Evolutionary conservation across 92 coral and sea anemone genomes (phyloP).

Genomic region (Hydrozoanthus gracilis): DNA sequence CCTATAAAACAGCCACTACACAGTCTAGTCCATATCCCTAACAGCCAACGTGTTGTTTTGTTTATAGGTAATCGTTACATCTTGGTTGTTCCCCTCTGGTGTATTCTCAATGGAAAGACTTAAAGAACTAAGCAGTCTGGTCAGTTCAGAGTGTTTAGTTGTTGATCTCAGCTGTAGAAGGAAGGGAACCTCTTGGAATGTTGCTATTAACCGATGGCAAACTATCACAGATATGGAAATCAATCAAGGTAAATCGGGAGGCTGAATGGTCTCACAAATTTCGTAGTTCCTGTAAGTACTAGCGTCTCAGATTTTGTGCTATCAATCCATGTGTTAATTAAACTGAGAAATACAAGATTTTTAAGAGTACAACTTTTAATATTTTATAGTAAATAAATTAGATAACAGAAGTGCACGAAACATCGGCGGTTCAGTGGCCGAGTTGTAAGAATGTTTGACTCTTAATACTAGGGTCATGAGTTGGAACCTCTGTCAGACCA

Average conservation of each 20-base stretch:
- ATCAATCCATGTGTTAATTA: no score
- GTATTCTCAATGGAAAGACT: constrained; percentile 57
- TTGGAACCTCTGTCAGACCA: no score
- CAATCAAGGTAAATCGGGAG: constrained; percentile 1
- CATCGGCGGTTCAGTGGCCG: no score
- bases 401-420: no score
- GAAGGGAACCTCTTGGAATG: constrained; percentile 51
- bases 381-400: no score
- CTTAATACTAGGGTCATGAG: no score
- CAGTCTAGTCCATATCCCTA: no score
- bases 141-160: constrained; percentile 51
- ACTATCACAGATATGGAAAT: constrained; percentile 59
- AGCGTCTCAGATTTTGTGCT: neutral
- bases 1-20: no score
- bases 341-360: neutral
- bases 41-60: neutral
- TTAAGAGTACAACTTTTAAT: neutral
- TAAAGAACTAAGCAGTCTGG: constrained; percentile 35
- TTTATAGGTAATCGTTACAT: constrained; percentile 58
- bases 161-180: constrained; percentile 58
- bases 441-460: no score
- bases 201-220: constrained; percentile 65
- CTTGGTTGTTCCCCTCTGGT: constrained; percentile 63
- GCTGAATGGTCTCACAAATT: neutral
- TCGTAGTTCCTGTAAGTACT: neutral